Evolutionary conservation across 2,888 invertebrate species (phyloP), one percentile per base, ranked within the genome.

Genomic region (Xestia rhomboidea): DNA sequence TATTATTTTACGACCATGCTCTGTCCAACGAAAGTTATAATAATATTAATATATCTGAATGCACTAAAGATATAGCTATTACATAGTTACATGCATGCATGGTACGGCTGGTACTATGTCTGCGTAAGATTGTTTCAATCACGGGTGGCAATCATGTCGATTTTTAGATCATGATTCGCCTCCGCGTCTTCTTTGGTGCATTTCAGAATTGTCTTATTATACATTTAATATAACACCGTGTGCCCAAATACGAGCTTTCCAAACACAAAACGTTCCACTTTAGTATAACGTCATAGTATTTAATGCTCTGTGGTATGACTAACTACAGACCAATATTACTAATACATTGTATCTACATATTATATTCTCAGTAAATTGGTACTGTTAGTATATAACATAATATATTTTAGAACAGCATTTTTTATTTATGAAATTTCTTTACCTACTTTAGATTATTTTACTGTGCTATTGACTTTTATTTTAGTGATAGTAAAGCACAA

Each of bases 31-130:
- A 79, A 76, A 18, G 10, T 34, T 67, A 66, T 62, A 49, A 77
- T 77, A 60, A 77, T 77, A 54, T 68, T 79, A 73, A 76, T 85
- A 69, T 78, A 67, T 75, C 68, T 76, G 81, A 72, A 78, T 88
- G 88, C 85, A 83, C 83, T 87, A 87, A 85, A 87, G 78, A 62
- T 74, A 76, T 62, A 38, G 72, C 77, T 62, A 64, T 73, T 68
- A 68, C n/a, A 66, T 73, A 71, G 30, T 68, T 68, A 69, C 27
- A 57, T 60, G 44, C 21, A 49, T 60, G 70, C 85, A 82, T 78
- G 62, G 88, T 87, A 88, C 79, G 87, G 87, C 88, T 88, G 87
- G 88, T 87, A 84, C 87, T 68, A 80, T 77, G 84, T 79, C 73
- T 73, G 74, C 30, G 21, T 68, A 46, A 71, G 66, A 75, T 68